Base-by-base conservation (phyloP, 1,140 invertebrate genomes). In the Ericerus pela region DNA sequence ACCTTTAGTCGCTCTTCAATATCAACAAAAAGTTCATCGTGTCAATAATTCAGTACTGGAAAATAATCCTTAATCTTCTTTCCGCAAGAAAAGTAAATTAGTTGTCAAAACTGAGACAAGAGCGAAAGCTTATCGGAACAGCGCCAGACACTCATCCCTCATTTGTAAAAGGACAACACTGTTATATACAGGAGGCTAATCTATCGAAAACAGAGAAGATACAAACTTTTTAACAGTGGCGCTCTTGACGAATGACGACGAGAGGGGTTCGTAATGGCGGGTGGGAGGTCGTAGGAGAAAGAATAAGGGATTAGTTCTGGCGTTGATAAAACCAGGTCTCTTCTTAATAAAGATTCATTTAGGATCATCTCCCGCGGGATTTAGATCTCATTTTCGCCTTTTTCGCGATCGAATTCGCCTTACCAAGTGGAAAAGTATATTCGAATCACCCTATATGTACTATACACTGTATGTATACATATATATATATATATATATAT, bases 21-120 rank as follows among this genome's bases (percentile, higher is more conserved):
- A 47, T 47, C 41, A 47, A 47, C 41, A 47, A 47, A 47, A 47
- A 47, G 41, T 47, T 47, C 41, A 47, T 47, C 41, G 41, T 47
- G 41, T 47, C 41, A 47, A 47, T 47, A 47, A 47, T 47, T 47
- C 41, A 47, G 41, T n/a, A 47, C 41, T 47, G 18, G 41, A 47
- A 47, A 47, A 47, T 47, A 47, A 47, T 47, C 41, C 20, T 47
- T 47, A 47, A 47, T 47, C 41, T 47, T 47, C 41, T 47, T 47
- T 47, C 41, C 41, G 41, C 41, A 24, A 47, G 41, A 47, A 38
- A 47, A 47, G 41, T 47, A 47, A 47, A 47, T 47, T 47, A 47
- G 41, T 47, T 47, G 41, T 47, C 41, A 47, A 47, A 47, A 47
- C 41, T 47, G 41, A 47, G 41, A 47, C 41, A 47, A 47, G 41